Base-by-base conservation (phyloP, 2,113 vertebrate genomes). In the Podocnemis expansa region DNA sequence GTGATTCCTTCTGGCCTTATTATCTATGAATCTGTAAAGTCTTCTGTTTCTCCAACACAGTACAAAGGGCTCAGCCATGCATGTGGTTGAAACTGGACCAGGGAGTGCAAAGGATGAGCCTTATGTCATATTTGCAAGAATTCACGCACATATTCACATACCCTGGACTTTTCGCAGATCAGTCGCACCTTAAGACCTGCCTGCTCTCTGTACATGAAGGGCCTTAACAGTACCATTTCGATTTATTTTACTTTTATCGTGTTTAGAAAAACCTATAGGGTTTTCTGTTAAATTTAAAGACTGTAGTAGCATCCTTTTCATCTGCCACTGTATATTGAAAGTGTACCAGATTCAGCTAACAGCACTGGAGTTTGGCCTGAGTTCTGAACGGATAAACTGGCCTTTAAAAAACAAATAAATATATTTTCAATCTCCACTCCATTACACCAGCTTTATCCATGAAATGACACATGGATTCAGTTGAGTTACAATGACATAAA, bases 321-420 rank as follows among this genome's bases (percentile, higher is more conserved):
- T 97, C 93, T 96, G 93, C 79, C 79, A 89, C 86, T 91, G 87
- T 80, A 95, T 31, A 88, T 76, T 82, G 47, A 93, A 97, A 92
- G 87, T 51, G 27, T 93, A 87, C 91, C 91, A 92, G 83, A 90
- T 93, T 97, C 87, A 88, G 83, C 92, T 96, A 88, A 93, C 81
- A 96, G 91, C 25, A 84, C 86, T 94, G 95, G 89, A 92, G 95
- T 96, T 95, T 93, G 81, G 76, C 76, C 94, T 88, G 91, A 93
- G 56, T 60, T 95, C 93, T 22, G 70, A 96, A 95, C 22, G 89
- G 56, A 51, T 19, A 87, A 89, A 56, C 85, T 90, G 79, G 16
- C 1, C 8, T 89, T 82, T 88, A 55, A 91, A 79, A 89, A n/a
- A n/a, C n/a, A 91, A 91, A 94, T 87, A 88, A 73, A 96, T 91